These are phyloP conservation scores for Andrena flavipes DNA, from an alignment of 2,888 invertebrate genomes.

Conservation along the genomic window DNA sequence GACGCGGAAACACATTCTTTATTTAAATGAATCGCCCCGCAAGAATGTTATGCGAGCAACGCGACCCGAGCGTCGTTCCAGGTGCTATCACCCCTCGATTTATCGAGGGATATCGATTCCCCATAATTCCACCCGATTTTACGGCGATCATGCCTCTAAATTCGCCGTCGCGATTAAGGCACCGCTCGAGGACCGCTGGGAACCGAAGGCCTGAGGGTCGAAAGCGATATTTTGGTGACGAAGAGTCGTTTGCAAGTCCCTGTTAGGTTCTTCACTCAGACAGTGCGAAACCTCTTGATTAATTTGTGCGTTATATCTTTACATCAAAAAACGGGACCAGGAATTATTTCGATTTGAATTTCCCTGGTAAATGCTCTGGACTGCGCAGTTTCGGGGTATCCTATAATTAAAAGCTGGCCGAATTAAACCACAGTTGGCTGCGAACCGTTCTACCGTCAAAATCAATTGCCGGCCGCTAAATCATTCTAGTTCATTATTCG, in stretches of 20 bases:
- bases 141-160: slow-evolving; percentile 44
- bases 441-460: slow-evolving; percentile 18
- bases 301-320: too few species aligned
- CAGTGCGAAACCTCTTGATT: too few species aligned
- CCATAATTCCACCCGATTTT: slow-evolving; percentile 45
- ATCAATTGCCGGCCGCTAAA: slow-evolving; percentile 40
- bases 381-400: background rate
- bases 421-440: slow-evolving; percentile 5
- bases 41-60: slow-evolving; percentile 26
- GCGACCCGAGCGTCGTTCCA: background rate
- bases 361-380: background rate
- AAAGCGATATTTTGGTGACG: too few species aligned
- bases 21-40: slow-evolving; percentile 44
- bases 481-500: slow-evolving; percentile 58
- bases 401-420: slow-evolving; percentile 43
- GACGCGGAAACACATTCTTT: slow-evolving; percentile 34
- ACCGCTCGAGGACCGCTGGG: too few species aligned
- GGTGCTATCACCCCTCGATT: slow-evolving; percentile 19
- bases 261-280: too few species aligned
- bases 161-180: slow-evolving; percentile 30
- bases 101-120: slow-evolving; percentile 31
- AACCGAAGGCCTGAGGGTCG: too few species aligned
- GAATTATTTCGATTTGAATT: background rate
- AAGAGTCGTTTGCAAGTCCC: too few species aligned
- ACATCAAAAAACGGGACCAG: background rate